Percentiles rank a stretch among this genome's conserved stretches.
phyloP scores from a whole-genome alignment of 2,113 vertebrate genomes.

The Sciurus niger region DNA sequence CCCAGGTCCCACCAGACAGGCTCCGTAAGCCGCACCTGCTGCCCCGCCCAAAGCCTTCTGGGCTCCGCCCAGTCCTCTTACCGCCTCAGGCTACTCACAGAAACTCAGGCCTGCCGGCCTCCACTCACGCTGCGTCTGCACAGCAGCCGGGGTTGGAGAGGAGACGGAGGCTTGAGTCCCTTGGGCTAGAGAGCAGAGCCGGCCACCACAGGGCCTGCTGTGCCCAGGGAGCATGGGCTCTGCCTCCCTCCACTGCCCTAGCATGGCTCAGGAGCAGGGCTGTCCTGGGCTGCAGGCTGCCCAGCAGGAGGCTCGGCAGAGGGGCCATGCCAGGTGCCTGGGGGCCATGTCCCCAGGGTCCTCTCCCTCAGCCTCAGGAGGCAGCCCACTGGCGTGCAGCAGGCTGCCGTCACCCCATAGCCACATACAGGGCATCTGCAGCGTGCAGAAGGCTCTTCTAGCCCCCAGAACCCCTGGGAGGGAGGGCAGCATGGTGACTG shows the following conservation, averaged over 20 bases:
- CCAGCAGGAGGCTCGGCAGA: not conserved
- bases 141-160: no score
- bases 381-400: not conserved
- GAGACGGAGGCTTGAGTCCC: not conserved
- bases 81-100: rapidly evolving
- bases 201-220: not conserved
- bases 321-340: no score
- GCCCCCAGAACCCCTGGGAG: not conserved
- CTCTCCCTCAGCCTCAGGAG: no score
- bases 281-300: not conserved
- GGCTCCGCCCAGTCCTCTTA: not conserved
- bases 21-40: no score
- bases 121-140: not conserved
- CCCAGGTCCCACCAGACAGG: no score
- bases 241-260: not conserved
- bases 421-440: not conserved
- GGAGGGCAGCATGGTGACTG: rapidly evolving
- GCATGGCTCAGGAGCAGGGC: not conserved
- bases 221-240: not conserved
- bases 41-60: not conserved
- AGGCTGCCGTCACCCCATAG: not conserved
- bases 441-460: rapidly evolving
- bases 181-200: not conserved
- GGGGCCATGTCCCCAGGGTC: rapidly evolving
- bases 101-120: no score